Base-by-base conservation (phyloP, 2,113 vertebrate species). In the Speoplatyrhinus poulsoni region DNA sequence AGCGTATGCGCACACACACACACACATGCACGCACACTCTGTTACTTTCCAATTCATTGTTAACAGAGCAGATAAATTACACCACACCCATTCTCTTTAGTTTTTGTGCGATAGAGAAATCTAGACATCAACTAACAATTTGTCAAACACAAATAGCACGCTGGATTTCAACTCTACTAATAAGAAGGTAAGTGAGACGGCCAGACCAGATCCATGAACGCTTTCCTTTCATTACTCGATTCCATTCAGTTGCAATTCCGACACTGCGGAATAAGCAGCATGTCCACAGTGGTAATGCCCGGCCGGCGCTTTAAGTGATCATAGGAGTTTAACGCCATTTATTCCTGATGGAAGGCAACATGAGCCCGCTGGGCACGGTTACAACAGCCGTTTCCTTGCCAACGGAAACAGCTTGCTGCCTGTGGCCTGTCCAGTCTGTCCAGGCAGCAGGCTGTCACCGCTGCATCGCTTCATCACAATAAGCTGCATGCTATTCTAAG, bases 321-420 rank as follows among this genome's bases (percentile, higher is more conserved):
- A 88, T 89, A 82, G 81, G 79, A 83, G 83, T 92, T 91, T 88
- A 91, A 91, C 84, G 85, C 71, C 84, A 87, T 86, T 91, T 90
- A 90, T 88, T 80, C 76, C 62, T 32, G 62, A 84, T 82, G 85
- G 81, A 68, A 75, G 76, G 82, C 80, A 74, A 63, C 79, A 68
- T 80, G 63, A 56, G 36, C 69, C 77, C 73, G 70, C 71, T 71
- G 72, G 73, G 80, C 85, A 74, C 77, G 66, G 67, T 65, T 66
- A 9, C 65, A 76, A 79, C 83, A 85, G 80, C 75, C 80, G 83
- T 73, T 70, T 57, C 70, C 74, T 84, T 77, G 63, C 75, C 83
- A 83, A 77, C 48, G 36, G 41, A 65, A 62, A 52, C 58, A 64
- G 56, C 57, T 67, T 60, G 69, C 68, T 53, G 59, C 62, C 75